Base-by-base conservation (phyloP, 2,113 vertebrate genomes). In the Actenoides hombroni region DNA sequence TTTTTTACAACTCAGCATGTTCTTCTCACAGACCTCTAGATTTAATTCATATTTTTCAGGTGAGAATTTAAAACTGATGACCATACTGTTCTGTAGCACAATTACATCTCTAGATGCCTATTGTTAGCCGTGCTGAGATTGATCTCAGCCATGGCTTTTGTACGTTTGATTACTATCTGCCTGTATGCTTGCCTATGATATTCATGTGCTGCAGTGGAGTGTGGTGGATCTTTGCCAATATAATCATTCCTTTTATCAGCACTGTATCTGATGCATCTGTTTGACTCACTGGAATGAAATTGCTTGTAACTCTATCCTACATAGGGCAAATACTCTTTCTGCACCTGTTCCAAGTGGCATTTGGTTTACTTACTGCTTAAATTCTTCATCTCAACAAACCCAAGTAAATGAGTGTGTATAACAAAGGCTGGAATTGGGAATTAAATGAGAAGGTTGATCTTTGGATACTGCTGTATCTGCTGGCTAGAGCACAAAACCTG, bases 231-330 rank as follows among this genome's bases (percentile, higher is more conserved):
- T 90, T 42, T 74, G 82, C 86, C 82, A 86, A 8, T 18, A 37
- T 25, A 85, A 65, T 94, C 13, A 59, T 76, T 79, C 75, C 53
- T 94, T 92, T 91, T 85, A 95, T 91, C 88, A 91, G 69, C 81
- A 83, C 65, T 93, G 90, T 86, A 83, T 91, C 89, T 88, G 77
- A 51, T 90, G 79, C 90, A 95, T 94, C 79, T 95, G 83, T 91
- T 96, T 67, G 46, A 48, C 90, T 96, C 83, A 49, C 79, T 70
- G 86, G 68, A 91, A 74, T 80, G 33, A 88, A 86, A 83, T 78
- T 63, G 56, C 86, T 91, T 83, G 92, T 94, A 96, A 96, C 61
- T 83, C 53, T 95, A 95, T 40, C 78, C 79, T 35, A n/a, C 25
- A 15, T 2, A 85, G 18, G 11, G 61, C 57, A 75, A 86, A 86